These are phyloP conservation scores for Austrofundulus limnaeus DNA, from an alignment of 2,113 vertebrate species.

Conservation along the genomic window DNA sequence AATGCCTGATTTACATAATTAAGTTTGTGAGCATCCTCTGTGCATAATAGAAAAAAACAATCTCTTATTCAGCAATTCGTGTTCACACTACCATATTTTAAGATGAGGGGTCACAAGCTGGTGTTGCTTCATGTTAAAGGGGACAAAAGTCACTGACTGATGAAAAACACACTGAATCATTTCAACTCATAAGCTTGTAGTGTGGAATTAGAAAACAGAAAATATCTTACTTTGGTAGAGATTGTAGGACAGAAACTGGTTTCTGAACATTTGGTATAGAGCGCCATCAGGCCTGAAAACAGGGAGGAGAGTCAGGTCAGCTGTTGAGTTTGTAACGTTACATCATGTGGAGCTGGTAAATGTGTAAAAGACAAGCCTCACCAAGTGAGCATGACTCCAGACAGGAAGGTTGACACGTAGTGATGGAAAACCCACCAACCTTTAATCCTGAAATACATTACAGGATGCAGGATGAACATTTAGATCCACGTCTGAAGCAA, in stretches of 20 bases:
- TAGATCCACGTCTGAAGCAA: not conserved
- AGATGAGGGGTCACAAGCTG: not conserved
- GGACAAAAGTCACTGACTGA: not conserved
- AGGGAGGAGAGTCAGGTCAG: conserved; percentile 13
- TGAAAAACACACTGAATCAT: not conserved
- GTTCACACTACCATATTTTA: no score
- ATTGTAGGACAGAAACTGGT: conserved; percentile 93
- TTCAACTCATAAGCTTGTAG: not conserved
- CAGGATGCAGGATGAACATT: not conserved
- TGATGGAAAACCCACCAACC: conserved; percentile 99
- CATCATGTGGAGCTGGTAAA: not conserved
- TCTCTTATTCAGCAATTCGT: no score
- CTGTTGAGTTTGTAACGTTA: not conserved
- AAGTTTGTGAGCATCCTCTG: no score
- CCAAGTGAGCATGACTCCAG: conserved; percentile 98
- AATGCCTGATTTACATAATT: not conserved
- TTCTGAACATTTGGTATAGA: conserved; percentile 97
- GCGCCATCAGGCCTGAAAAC: conserved; percentile 88
- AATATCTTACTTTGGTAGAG: conserved; percentile 93
- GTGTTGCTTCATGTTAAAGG: not conserved
- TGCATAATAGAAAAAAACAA: no score
- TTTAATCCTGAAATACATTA: conserved; percentile 85
- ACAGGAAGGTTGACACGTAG: conserved; percentile 93
- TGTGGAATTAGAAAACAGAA: no score
- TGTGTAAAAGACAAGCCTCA: conserved; percentile 63